Percentiles rank a stretch among this genome's conserved stretches.
These are phyloP conservation scores for Neoitamus cyanurus DNA, from an alignment of 2,888 invertebrate species.

Conservation along the genomic window DNA sequence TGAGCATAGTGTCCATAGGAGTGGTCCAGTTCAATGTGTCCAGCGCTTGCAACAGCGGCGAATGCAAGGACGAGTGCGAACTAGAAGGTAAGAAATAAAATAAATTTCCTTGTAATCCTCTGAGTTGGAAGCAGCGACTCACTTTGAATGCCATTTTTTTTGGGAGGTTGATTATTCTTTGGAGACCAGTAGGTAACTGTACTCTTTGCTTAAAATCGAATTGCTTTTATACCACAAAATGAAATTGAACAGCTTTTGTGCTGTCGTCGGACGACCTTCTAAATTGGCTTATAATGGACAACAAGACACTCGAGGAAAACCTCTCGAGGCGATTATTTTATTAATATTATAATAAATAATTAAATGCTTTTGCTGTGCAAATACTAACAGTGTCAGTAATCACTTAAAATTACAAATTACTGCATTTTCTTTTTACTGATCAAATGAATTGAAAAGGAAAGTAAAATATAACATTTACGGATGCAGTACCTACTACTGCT, in stretches of 20 bases:
- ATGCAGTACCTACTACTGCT: too few relatives aligned
- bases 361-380: too few relatives aligned
- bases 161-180: not conserved
- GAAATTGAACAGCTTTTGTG: slow-evolving; percentile 25
- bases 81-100: not conserved
- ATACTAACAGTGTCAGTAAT: too few relatives aligned
- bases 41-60: not conserved
- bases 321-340: too few relatives aligned
- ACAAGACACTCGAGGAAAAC: too few relatives aligned
- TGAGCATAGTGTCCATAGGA: slow-evolving; percentile 23
- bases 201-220: slow-evolving; percentile 2
- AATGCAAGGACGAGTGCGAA: not conserved
- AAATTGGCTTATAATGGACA: slow-evolving; percentile 29
- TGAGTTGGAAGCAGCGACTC: not conserved
- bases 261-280: slow-evolving; percentile 26
- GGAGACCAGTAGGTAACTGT: slow-evolving; percentile 24
- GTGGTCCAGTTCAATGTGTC: not conserved
- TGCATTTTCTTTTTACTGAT: too few relatives aligned
- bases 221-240: slow-evolving; percentile 33
- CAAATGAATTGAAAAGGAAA: too few relatives aligned
- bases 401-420: too few relatives aligned
- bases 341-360: too few relatives aligned
- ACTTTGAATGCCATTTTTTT: not conserved
- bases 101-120: not conserved
- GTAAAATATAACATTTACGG: too few relatives aligned